Percentiles rank a stretch among this genome's conserved stretches.
Conservation (phyloP, 2,888 invertebrate species). For the Clitarchus hookeri region DNA sequence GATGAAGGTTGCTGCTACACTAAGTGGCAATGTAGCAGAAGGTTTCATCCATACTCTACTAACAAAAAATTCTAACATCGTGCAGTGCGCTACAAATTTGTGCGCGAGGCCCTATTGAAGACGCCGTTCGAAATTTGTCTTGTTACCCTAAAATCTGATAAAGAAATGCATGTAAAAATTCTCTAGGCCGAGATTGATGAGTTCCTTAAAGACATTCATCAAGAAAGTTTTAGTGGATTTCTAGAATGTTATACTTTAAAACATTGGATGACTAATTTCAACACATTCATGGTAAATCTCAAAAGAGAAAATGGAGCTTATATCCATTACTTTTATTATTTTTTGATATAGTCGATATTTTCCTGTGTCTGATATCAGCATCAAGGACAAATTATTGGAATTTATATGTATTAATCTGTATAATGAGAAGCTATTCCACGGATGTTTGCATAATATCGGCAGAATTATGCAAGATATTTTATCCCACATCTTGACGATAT, state of each 20-base stretch:
- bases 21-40: conserved; percentile 19
- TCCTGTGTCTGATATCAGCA: background rate
- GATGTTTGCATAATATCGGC: conserved; percentile 12
- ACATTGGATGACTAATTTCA: background rate
- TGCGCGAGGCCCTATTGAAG: background rate
- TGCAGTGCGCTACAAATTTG: conserved; percentile 3
- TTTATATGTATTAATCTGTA: conserved; percentile 11
- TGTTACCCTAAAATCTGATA: background rate
- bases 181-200: background rate
- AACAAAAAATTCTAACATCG: background rate
- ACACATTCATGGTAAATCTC: background rate
- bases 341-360: background rate
- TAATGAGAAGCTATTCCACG: background rate
- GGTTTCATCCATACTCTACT: conserved; percentile 1
- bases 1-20: background rate
- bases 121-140: background rate
- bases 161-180: background rate
- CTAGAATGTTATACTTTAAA: background rate
- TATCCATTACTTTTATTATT: background rate
- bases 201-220: background rate
- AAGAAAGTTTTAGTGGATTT: background rate
- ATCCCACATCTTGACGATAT: conserved; percentile 6
- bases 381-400: background rate
- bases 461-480: background rate
- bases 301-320: background rate